phyloP scores from a whole-genome alignment of 2,797 vertebrate genomes.

The Sebastiscus albofasciatus region DNA sequence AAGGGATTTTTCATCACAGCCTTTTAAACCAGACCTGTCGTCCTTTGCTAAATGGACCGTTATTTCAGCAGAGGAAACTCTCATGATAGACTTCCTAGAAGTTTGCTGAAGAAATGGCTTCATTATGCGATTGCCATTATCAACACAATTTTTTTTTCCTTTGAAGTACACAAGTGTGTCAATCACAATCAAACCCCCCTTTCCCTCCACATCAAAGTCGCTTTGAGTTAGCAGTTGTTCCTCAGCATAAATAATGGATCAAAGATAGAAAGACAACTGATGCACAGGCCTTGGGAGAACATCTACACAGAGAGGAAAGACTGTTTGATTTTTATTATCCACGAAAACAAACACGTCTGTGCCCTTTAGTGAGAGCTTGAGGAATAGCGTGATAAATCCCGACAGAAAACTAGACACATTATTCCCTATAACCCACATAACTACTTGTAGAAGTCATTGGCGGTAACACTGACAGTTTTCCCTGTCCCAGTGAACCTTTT shows the following conservation, averaged over 20 bases:
- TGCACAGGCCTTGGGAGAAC: constrained; percentile 38
- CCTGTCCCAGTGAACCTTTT: neutral
- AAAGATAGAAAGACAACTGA: constrained; percentile 60
- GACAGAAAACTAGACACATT: constrained; percentile 14
- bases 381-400: constrained; percentile 26
- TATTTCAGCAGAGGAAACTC: neutral
- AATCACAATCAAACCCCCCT: constrained; percentile 54
- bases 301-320: constrained; percentile 35
- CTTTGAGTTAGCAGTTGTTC: constrained; percentile 59
- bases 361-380: constrained; percentile 38
- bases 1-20: constrained; percentile 54
- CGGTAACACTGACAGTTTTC: constrained; percentile 7
- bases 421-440: neutral
- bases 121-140: constrained; percentile 34
- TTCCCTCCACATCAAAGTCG: constrained; percentile 71
- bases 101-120: constrained; percentile 28
- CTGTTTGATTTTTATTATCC: constrained; percentile 60
- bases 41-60: constrained; percentile 10
- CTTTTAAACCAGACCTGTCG: constrained; percentile 48
- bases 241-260: constrained; percentile 76
- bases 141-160: constrained; percentile 46
- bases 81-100: neutral
- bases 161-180: constrained; percentile 68
- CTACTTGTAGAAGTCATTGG: neutral
- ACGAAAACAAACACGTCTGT: constrained; percentile 60